Evolutionary conservation across 2,113 vertebrate species (phyloP).

Genomic region (Cyanistes caeruleus): DNA sequence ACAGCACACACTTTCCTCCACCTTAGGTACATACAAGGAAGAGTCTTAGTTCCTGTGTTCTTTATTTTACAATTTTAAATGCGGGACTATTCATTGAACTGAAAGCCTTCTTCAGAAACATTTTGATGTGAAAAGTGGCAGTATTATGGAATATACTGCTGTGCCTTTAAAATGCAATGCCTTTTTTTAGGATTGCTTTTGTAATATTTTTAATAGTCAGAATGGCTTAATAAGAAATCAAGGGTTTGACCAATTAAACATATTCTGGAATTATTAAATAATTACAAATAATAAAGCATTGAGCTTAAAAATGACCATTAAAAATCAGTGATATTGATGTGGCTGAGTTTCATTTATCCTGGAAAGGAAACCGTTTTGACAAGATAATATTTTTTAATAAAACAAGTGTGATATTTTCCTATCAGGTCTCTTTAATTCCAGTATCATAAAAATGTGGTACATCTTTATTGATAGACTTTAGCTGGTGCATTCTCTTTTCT

Average conservation of each 20-base stretch:
- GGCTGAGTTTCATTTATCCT: constrained; percentile 26
- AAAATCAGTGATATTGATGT: constrained; percentile 48
- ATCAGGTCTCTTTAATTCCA: constrained; percentile 52
- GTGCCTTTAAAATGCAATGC: neutral
- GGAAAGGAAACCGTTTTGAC: constrained; percentile 51
- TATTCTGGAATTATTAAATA: constrained; percentile 40
- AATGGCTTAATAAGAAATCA: neutral
- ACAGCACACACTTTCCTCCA: neutral
- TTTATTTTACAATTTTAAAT: neutral
- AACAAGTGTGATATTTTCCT: constrained; percentile 39
- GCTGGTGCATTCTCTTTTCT: constrained; percentile 37
- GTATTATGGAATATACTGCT: neutral
- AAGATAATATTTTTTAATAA: constrained; percentile 46
- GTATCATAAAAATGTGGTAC: constrained; percentile 53
- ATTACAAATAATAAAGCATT: constrained; percentile 52
- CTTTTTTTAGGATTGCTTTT: neutral
- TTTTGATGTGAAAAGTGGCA: neutral
- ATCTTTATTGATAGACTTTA: constrained; percentile 62
- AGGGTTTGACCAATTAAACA: neutral
- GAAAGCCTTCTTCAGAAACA: neutral
- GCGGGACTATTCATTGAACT: neutral
- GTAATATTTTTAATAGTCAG: neutral
- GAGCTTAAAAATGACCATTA: constrained; percentile 27
- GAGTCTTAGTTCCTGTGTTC: neutral
- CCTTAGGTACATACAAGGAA: neutral